A percentile compares a stretch with the other conserved stretches of the same genome.
phyloP scores from a whole-genome alignment of 2,888 invertebrate genomes.

The Ptilodon capucinus region DNA sequence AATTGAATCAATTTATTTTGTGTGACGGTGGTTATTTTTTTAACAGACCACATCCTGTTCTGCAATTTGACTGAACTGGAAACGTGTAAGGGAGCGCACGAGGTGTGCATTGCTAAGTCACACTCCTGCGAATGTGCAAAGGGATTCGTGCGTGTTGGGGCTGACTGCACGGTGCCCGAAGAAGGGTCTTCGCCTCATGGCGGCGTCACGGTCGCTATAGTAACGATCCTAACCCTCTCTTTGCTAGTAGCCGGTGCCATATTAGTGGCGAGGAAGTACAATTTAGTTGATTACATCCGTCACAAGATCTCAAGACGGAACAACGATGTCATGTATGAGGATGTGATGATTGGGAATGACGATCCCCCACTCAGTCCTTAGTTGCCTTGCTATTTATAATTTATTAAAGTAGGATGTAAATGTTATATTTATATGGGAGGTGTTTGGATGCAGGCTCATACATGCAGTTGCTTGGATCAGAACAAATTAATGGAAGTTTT shows the following conservation, averaged over 20 bases:
- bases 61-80: slow-evolving; percentile 59
- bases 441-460: slow-evolving; percentile 20
- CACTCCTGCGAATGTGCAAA: slow-evolving; percentile 54
- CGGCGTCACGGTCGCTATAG: slow-evolving; percentile 56
- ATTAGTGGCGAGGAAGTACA: slow-evolving; percentile 71
- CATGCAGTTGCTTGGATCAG: too few relatives aligned
- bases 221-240: slow-evolving; percentile 65
- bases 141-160: slow-evolving; percentile 51
- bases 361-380: slow-evolving; percentile 77
- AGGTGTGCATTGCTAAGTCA: slow-evolving; percentile 54
- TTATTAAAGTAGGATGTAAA: slow-evolving; percentile 35
- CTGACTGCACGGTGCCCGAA: slow-evolving; percentile 47
- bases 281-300: slow-evolving; percentile 65
- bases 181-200: slow-evolving; percentile 32
- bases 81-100: slow-evolving; percentile 53
- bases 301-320: slow-evolving; percentile 67
- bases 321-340: slow-evolving; percentile 75
- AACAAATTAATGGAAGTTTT: too few relatives aligned
- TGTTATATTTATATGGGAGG: slow-evolving; percentile 19
- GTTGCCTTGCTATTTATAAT: slow-evolving; percentile 30
- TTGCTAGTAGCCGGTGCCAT: slow-evolving; percentile 65
- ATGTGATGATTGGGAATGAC: slow-evolving; percentile 81
- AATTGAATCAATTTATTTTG: slow-evolving; percentile 78
- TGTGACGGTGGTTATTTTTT: slow-evolving; percentile 70
- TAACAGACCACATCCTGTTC: slow-evolving; percentile 78